Base-by-base conservation (phyloP, 2,113 vertebrate genomes). In the Nestor notabilis region DNA sequence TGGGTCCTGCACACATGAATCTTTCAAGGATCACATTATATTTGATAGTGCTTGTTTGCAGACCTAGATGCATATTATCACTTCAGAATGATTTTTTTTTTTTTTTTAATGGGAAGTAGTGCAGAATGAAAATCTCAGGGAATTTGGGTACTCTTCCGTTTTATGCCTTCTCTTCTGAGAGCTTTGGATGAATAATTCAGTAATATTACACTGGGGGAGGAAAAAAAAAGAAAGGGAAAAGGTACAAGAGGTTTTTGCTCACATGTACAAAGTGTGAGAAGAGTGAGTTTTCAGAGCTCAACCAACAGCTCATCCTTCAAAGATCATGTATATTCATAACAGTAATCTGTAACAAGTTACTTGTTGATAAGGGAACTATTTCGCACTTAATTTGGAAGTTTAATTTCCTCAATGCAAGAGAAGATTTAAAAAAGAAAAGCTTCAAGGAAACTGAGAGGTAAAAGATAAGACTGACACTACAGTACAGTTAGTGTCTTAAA, bases 111-210 rank as follows among this genome's bases (percentile, higher is more conserved):
- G 43, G 87, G 92, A 93, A 94, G 33, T 24, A 76, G 39, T 11
- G 28, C 61, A 76, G 71, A 84, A 89, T 11, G 0, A 83, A 44
- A 89, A 49, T 75, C 47, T 66, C 12, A 6, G 11, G 25, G 29
- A 66, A 92, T 35, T 63, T 13, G 77, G n/a, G 31, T 60, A 75
- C n/a, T 90, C 20, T 89, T 28, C 29, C 10, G 46, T 72, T 74
- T 25, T 52, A 65, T 77, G 61, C 35, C 20, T 83, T 83, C 19
- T 56, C 35, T 91, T 84, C 29, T 17, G 50, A 85, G 46, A 49
- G 37, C 37, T 74, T 41, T 66, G n/a, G 5, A 74, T 91, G 37
- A 96, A 87, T 91, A 83, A 93, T 83, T 93, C 55, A 93, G 78
- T 35, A 81, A 81, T 18, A 23, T 21, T 64, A 37, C 29, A 68